Evolutionary conservation across 2,888 invertebrate genomes (phyloP).

Genomic region (Himalopsyche tibetana): DNA sequence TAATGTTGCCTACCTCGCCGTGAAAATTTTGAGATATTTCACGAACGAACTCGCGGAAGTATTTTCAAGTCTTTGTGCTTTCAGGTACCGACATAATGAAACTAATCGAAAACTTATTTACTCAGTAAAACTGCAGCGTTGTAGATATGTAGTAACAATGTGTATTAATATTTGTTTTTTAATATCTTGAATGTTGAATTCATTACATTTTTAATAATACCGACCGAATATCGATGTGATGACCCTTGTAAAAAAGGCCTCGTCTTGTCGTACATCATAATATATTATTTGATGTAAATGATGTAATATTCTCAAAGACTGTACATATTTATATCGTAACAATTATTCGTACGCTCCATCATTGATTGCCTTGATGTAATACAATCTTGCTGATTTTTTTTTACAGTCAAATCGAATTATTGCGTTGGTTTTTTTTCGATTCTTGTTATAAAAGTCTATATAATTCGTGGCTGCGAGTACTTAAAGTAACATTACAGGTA

Average conservation of each 20-base stretch:
- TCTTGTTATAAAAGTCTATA: constrained; percentile 24
- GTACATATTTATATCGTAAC: neutral
- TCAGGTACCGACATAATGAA: too few species aligned
- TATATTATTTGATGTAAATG: neutral
- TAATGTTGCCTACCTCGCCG: too few species aligned
- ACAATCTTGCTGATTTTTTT: neutral
- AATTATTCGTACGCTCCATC: neutral
- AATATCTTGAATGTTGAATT: too few species aligned
- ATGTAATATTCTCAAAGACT: neutral
- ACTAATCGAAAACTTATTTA: too few species aligned
- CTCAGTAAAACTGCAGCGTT: too few species aligned
- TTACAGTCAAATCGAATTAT: constrained; percentile 21
- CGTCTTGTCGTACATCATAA: neutral
- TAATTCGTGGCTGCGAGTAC: constrained; percentile 7
- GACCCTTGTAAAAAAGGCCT: neutral
- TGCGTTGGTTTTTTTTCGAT: constrained; percentile 17
- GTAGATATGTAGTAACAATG: too few species aligned
- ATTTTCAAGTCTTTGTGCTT: too few species aligned
- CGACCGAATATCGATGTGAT: neutral
- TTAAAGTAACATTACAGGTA: constrained; percentile 33
- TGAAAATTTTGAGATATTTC: too few species aligned
- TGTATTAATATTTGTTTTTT: too few species aligned
- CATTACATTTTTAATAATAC: too few species aligned
- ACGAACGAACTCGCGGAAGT: too few species aligned
- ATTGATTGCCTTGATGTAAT: neutral